phyloP scores from a whole-genome alignment of 2,797 vertebrate genomes.

The Hippocampus kuda region DNA sequence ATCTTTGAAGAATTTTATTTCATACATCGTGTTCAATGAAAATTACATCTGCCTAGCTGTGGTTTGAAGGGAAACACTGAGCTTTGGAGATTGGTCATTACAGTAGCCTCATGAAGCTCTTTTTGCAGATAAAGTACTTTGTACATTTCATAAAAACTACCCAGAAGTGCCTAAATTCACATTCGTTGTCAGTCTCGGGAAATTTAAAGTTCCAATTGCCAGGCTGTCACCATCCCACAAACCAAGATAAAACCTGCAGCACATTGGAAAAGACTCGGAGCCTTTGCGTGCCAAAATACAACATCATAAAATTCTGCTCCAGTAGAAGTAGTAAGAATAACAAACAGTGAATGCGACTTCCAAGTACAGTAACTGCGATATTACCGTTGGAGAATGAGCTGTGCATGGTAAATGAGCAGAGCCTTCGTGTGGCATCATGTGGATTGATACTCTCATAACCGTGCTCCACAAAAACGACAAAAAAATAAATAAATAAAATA shows the following conservation, averaged over 20 bases:
- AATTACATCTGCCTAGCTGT: conserved; percentile 3
- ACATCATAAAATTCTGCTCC: conserved; percentile 41
- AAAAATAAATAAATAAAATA: conserved; percentile 31
- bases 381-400: conserved; percentile 35
- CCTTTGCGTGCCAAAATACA: neutral
- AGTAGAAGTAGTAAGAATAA: conserved; percentile 34
- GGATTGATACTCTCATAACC: conserved; percentile 56
- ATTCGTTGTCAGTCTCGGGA: neutral
- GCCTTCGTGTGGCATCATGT: conserved; percentile 48
- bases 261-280: conserved; percentile 18
- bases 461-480: conserved; percentile 39
- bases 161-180: neutral
- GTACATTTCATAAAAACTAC: conserved; percentile 18
- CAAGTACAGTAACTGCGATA: conserved; percentile 49
- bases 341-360: conserved; percentile 49
- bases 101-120: neutral
- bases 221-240: conserved; percentile 17
- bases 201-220: conserved; percentile 25
- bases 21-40: conserved; percentile 3
- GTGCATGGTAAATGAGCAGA: conserved; percentile 46
- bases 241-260: conserved; percentile 36
- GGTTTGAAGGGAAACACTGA: conserved; percentile 11
- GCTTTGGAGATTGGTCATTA: conserved; percentile 4
- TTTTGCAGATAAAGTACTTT: conserved; percentile 2
- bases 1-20: neutral